Conservation (phyloP, 2,888 invertebrate species). For the Drosophila barbarae region DNA sequence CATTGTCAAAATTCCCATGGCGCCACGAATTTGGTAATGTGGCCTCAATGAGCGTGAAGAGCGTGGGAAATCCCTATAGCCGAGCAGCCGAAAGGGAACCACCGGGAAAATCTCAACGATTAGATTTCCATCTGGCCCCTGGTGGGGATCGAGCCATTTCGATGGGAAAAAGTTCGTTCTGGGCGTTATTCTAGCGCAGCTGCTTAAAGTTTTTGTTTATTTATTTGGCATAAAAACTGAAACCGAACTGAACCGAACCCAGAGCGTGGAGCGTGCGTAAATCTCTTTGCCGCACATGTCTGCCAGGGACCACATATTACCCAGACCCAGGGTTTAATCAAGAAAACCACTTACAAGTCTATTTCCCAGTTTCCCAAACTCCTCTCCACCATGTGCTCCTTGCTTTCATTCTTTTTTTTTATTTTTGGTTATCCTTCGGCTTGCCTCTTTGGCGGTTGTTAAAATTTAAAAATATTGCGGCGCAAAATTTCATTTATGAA, state of each 20-base stretch:
- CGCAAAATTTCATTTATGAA: slow-evolving; percentile 67
- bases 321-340: slow-evolving; percentile 59
- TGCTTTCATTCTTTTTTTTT: neutral
- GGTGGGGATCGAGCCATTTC: neutral
- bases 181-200: slow-evolving; percentile 1
- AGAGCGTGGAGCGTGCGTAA: slow-evolving; percentile 42
- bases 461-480: slow-evolving; percentile 65
- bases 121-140: slow-evolving; percentile 40
- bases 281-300: slow-evolving; percentile 38
- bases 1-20: slow-evolving; percentile 12
- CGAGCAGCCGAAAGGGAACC: neutral
- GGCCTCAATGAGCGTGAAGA: slow-evolving; percentile 16
- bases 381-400: neutral
- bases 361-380: slow-evolving; percentile 13
- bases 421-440: neutral
- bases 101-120: slow-evolving; percentile 5
- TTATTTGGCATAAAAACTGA: slow-evolving; percentile 33
- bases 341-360: slow-evolving; percentile 69
- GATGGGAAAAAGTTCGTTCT: slow-evolving; percentile 11
- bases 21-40: slow-evolving; percentile 17
- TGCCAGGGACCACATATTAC: slow-evolving; percentile 23
- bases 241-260: neutral
- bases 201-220: slow-evolving; percentile 14
- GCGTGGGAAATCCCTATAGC: slow-evolving; percentile 13
- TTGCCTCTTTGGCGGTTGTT: slow-evolving; percentile 31